Evolutionary conservation across 1,140 invertebrate genomes (phyloP), one percentile per base, ranked within the genome.

Genomic region (Drosophila pectinifera): DNA sequence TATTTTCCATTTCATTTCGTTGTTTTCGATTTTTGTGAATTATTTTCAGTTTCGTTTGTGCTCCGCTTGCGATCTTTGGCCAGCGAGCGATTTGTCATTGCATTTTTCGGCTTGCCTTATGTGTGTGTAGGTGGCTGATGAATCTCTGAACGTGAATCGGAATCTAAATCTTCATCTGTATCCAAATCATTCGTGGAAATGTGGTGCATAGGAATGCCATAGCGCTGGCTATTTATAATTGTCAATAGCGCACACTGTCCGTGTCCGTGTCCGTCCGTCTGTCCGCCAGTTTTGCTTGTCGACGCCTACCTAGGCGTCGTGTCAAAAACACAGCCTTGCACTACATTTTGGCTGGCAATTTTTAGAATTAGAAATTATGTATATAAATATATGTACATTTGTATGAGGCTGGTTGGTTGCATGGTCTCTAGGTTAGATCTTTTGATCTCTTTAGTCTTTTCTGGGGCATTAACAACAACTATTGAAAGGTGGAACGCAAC

Each of bases 321-420:
- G 82, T 88, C 78, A 86, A 86, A 86, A 86, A 69, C 82, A 78
- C 64, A 88, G 79, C 82, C 82, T 86, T 86, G 82, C 82, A 86
- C 82, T 70, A 62, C 56, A 86, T 86, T 82, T 78, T 72, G 57
- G 36, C 42, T 42, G 63, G 70, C 75, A 76, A 88, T 86, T 88
- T 86, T 76, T 86, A 88, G 83, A 86, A 81, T 67, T 72, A 49
- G 82, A 76, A 86, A 81, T 67, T 75, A 81, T 78, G 73, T 65
- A 65, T 69, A 63, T 73, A 73, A 24, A 73, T 73, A 61, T 55
- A 38, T 53, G 45, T 48, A 20, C 3, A 49, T 41, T 5, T 16
- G 14, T 26, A 20, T 46, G 49, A 14, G 24, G 1, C 28, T 49
- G 24, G 46, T 24, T 16, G 39, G 22, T 65, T 48, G 59, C 58